Conservation (phyloP, 2,113 vertebrate genomes). For the Mesitornis unicolor region DNA sequence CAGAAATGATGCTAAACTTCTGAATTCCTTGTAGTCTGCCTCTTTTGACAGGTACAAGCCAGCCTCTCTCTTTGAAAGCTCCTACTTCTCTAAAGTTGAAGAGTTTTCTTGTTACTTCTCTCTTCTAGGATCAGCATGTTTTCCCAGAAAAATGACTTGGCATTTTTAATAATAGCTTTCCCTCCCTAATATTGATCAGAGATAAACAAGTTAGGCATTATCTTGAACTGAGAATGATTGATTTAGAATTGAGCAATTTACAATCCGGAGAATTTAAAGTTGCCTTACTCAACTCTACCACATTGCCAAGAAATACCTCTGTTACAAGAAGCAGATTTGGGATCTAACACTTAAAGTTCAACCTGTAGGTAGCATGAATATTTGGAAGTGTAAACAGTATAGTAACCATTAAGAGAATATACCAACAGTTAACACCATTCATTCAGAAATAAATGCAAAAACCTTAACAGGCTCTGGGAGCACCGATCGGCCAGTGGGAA, state of each 20-base stretch:
- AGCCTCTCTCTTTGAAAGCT: neutral
- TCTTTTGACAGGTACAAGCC: neutral
- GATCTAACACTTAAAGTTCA: neutral
- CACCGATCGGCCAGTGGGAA: accelerated
- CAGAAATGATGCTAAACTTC: neutral
- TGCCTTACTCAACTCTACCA: neutral
- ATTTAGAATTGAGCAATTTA: neutral
- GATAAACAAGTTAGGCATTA: neutral
- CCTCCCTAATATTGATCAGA: neutral
- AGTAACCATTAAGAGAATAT: neutral
- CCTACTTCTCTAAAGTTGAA: neutral
- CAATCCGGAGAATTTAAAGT: neutral
- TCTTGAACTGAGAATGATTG: neutral
- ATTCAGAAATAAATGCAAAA: neutral
- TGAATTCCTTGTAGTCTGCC: neutral
- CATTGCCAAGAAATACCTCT: neutral
- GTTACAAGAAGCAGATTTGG: neutral
- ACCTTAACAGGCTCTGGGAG: neutral
- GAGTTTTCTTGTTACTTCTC: neutral
- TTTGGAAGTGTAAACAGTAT: neutral
- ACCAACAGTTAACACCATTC: neutral
- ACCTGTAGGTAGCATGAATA: neutral
- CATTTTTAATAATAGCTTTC: neutral
- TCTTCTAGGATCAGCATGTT: neutral
- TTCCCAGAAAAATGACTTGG: slow-evolving; percentile 6